phyloP scores from a whole-genome alignment of 2,113 vertebrate species.

The Bujurquina vittata region DNA sequence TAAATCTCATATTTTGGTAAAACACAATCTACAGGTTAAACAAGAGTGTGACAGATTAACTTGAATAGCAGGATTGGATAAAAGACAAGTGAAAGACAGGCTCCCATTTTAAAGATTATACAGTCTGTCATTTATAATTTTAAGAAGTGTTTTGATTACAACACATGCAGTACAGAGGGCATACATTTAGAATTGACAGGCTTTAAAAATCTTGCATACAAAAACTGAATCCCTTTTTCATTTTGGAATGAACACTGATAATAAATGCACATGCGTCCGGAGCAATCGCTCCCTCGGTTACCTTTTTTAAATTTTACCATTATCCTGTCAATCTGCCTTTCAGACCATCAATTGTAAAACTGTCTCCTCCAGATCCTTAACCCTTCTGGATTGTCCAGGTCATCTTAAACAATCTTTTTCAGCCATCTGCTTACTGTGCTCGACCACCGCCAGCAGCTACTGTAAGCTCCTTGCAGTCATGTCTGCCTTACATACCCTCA shows the following conservation, averaged over 20 bases:
- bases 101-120: background rate
- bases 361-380: background rate
- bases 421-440: background rate
- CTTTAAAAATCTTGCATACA: background rate
- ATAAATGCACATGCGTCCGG: background rate
- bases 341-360: background rate
- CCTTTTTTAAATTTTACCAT: accelerated
- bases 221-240: background rate
- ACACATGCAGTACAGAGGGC: background rate
- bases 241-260: conserved; percentile 9
- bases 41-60: background rate
- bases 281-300: background rate
- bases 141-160: background rate
- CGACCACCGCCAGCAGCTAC: background rate
- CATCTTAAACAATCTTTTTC: background rate
- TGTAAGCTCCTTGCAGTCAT: background rate
- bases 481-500: background rate
- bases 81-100: background rate
- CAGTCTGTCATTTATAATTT: no score
- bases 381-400: background rate
- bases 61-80: background rate
- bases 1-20: background rate
- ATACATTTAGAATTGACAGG: background rate
- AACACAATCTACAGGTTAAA: background rate
- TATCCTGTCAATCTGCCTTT: background rate